A percentile compares a stretch with the other conserved stretches of the same genome.
These are phyloP conservation scores for Sinhomidia bicolor DNA, from an alignment of 2,888 invertebrate species.

Conservation along the genomic window DNA sequence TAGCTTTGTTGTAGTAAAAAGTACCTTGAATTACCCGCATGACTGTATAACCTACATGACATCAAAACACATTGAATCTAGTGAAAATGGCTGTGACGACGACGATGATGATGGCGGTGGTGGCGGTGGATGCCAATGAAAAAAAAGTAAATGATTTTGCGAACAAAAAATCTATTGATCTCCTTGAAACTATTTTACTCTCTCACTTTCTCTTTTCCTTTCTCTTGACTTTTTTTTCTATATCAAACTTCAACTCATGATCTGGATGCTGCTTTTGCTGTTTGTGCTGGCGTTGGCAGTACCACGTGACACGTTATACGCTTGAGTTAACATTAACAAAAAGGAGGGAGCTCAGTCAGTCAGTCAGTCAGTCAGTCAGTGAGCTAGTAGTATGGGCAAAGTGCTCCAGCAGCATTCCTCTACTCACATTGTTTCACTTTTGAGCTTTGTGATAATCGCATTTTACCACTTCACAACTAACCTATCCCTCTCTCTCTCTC, in stretches of 20 bases:
- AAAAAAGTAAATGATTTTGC: conserved; percentile 16
- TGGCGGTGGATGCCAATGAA: not conserved
- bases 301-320: conserved; percentile 1
- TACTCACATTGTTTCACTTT: not conserved
- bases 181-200: conserved; percentile 22
- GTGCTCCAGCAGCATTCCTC: not conserved
- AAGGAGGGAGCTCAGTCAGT: not conserved
- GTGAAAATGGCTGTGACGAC: not conserved
- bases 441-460: not conserved
- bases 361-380: too few species aligned
- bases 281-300: not conserved
- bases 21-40: conserved; percentile 25
- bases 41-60: not conserved
- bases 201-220: not conserved
- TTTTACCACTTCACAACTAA: not conserved
- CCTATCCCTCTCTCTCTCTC: not conserved
- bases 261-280: not conserved
- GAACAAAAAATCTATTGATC: conserved; percentile 31
- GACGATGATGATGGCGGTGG: not conserved
- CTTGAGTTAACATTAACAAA: conserved; percentile 16
- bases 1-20: not conserved
- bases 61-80: not conserved
- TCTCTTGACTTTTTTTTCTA: not conserved
- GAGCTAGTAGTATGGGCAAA: too few species aligned
- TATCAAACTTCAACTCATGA: not conserved